Base-by-base conservation (phyloP, 2,113 vertebrate genomes). In the Chinchilla lanigera region DNA sequence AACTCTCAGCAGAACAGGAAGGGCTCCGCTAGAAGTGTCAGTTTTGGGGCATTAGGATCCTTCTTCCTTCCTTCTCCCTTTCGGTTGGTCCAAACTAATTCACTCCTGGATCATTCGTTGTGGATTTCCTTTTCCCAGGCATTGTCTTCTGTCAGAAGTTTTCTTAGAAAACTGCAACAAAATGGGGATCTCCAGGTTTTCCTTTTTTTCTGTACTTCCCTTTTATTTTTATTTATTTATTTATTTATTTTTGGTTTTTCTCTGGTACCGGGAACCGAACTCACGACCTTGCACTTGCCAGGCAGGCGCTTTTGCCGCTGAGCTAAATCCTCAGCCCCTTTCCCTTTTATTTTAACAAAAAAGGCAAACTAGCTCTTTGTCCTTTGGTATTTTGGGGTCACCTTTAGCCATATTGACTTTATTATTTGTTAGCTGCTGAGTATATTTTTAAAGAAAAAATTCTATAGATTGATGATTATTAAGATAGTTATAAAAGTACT, bases 161-260 rank as follows among this genome's bases (percentile, higher is more conserved):
- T 99, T 99, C 98, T 99, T 99, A 86, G 98, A 99, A 96, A 99
- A 99, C 98, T 67, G 98, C 97, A 93, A 97, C 98, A 98, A 98
- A 89, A 98, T 98, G 10, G 98, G 98, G 93, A 98, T 98, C 90
- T 99, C 98, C 30, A 98, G 98, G 90, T 98, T 99, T 96, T 99
- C 98, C 96, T 99, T 99, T 97, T 99, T 99, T 93, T 98, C 50
- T 84, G 98, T 89, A 98, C 98, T 95, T 99, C 98, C 98, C 98
- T 97, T 98, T n/a, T n/a, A n/a, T n/a, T n/a, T n/a, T n/a, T n/a
- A n/a, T n/a, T n/a, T n/a, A n/a, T n/a, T n/a, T n/a, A n/a, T n/a
- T n/a, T n/a, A n/a, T n/a, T n/a, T n/a, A n/a, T n/a, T n/a, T n/a
- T n/a, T n/a, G n/a, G n/a, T n/a, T n/a, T n/a, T n/a, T n/a, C n/a